phyloP scores from a whole-genome alignment of 2,888 invertebrate species.

The Tigriopus californicus region DNA sequence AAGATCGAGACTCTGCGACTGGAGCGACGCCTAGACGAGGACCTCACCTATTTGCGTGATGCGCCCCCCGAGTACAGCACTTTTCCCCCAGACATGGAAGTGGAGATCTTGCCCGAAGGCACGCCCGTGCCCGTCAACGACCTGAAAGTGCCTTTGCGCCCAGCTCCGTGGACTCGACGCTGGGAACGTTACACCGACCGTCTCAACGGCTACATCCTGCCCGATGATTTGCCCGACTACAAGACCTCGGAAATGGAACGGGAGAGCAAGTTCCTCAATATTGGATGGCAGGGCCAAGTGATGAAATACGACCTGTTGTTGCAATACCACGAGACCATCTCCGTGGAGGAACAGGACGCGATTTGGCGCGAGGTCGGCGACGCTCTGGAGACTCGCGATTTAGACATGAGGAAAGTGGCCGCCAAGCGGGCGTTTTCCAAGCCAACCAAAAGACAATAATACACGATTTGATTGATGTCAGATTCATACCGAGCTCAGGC shows the following conservation, averaged over 20 bases:
- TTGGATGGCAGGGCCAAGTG: slow-evolving; percentile 1
- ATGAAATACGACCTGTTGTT: slow-evolving; percentile 82
- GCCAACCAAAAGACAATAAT: neutral
- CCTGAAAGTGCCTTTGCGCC: slow-evolving; percentile 36
- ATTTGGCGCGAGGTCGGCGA: slow-evolving; percentile 61
- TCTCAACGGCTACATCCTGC: slow-evolving; percentile 37
- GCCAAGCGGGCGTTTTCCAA: slow-evolving; percentile 7
- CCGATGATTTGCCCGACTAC: slow-evolving; percentile 28
- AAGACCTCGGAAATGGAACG: slow-evolving; percentile 43
- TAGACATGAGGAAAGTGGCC: slow-evolving; percentile 5
- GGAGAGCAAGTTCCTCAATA: slow-evolving; percentile 38
- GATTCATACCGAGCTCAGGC: too few relatives aligned
- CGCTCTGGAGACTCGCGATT: neutral
- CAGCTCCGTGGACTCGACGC: slow-evolving; percentile 67
- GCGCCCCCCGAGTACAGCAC: slow-evolving; percentile 78
- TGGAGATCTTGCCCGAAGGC: slow-evolving; percentile 56
- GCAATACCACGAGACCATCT: slow-evolving; percentile 63
- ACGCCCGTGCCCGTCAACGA: slow-evolving; percentile 57
- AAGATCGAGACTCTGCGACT: slow-evolving; percentile 73
- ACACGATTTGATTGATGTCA: too few relatives aligned
- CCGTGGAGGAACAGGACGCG: slow-evolving; percentile 65
- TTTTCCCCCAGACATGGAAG: slow-evolving; percentile 76
- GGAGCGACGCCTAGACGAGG: slow-evolving; percentile 78
- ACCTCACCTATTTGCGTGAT: slow-evolving; percentile 71
- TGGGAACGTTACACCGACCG: slow-evolving; percentile 71